Evolutionary conservation across 2,113 vertebrate genomes (phyloP).

Genomic region (Paralichthys olivaceus): DNA sequence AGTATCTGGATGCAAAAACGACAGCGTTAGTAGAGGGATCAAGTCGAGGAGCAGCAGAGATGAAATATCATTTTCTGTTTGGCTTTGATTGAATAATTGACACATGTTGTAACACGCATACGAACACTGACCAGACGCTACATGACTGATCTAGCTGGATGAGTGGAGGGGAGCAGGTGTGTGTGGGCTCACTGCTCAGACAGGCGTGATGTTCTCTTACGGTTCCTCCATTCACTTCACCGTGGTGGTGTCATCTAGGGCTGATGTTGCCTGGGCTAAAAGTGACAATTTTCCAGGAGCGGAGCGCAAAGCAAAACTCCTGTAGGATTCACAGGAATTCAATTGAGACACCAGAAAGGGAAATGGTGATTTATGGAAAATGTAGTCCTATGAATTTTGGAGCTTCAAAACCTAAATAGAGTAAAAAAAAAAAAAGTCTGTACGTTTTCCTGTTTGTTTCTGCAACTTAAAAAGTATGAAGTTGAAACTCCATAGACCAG

Average conservation of each 20-base stretch:
- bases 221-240: conserved; percentile 12
- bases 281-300: not conserved
- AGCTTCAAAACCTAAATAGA: not conserved
- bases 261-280: not conserved
- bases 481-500: not conserved
- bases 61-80: conserved; percentile 6
- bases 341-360: not conserved
- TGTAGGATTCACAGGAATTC: not conserved
- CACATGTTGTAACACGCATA: conserved; percentile 3
- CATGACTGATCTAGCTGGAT: conserved; percentile 1
- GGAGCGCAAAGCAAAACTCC: not conserved
- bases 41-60: conserved; percentile 7
- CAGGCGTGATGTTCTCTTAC: conserved; percentile 40
- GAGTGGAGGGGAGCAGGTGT: conserved; percentile 37
- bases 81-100: conserved; percentile 36
- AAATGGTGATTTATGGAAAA: too few species aligned
- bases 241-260: not conserved
- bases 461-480: not conserved
- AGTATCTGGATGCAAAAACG: conserved; percentile 11
- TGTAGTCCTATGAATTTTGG: too few species aligned
- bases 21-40: conserved; percentile 12
- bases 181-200: conserved; percentile 43
- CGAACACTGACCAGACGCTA: not conserved
- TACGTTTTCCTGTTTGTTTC: not conserved
- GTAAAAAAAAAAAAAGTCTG: too few species aligned